A percentile compares a stretch with the other conserved stretches of the same genome.
These are phyloP conservation scores for Apocrypta bakeri DNA, from an alignment of 1,140 invertebrate species.

Conservation along the genomic window DNA sequence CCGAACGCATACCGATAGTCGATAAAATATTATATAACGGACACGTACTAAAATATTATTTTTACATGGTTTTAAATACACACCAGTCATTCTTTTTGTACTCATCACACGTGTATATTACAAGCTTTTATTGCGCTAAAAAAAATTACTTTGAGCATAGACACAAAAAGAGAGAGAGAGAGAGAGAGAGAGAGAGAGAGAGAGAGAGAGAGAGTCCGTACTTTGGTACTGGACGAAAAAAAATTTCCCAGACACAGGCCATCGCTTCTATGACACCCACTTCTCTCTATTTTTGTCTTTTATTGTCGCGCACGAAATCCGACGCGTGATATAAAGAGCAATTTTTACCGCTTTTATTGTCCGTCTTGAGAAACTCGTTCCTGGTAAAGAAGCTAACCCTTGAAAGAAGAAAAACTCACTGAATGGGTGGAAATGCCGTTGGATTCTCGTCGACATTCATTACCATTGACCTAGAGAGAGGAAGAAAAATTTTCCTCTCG, in stretches of 20 bases:
- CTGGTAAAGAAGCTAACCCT: background rate
- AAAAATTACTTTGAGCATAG: background rate
- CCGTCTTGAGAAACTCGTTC: background rate
- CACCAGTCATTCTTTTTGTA: background rate
- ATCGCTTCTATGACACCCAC: background rate
- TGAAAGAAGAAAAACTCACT: background rate
- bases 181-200: too few relatives aligned
- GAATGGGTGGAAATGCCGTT: conserved; percentile 36
- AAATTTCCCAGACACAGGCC: background rate
- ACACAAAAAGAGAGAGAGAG: too few relatives aligned
- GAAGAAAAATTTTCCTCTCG: background rate
- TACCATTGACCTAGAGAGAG: background rate
- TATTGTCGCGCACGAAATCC: background rate
- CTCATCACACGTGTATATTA: background rate
- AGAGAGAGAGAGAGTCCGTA: too few relatives aligned
- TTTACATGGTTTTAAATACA: too few relatives aligned
- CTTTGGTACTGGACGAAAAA: background rate
- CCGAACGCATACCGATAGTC: too few relatives aligned
- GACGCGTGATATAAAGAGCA: background rate
- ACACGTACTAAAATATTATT: too few relatives aligned
- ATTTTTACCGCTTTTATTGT: background rate
- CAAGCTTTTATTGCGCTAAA: too few relatives aligned
- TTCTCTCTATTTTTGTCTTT: background rate
- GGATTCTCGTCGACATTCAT: background rate
- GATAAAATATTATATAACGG: too few relatives aligned